Base-by-base conservation (phyloP, 2,113 vertebrate species). In the Anarrhichthys ocellatus region DNA sequence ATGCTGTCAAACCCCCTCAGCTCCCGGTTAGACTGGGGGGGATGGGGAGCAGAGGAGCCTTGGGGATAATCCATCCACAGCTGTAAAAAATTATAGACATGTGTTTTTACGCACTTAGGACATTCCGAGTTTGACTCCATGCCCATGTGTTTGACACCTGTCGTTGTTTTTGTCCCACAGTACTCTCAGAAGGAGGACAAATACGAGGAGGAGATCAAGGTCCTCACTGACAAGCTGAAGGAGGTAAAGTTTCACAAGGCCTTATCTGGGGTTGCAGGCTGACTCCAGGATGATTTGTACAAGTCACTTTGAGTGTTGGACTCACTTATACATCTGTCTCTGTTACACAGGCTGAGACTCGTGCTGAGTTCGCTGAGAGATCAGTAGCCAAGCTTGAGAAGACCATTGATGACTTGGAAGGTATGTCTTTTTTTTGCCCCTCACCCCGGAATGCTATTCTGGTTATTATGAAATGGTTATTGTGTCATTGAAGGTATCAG, bases 161-260 rank as follows among this genome's bases (percentile, higher is more conserved):
- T 61, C 5, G 1, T 54, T 74, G 80, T 77, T 93, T 92, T 95
- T 80, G 92, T 71, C 87, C 95, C 94, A 88, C 96, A 99, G 98
- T 99, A 99, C 95, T 99, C 98, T 0, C 97, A 98, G 95, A 99
- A 99, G 90, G 98, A 99, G 92, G 98, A 99, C 95, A 99, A 99
- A 87, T 99, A 98, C 44, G 98, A 99, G 92, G 98, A 99, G 87
- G 98, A 99, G 94, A 99, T 99, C 94, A 99, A 99, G 95, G 96
- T 99, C 88, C 96, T 99, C 82, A 97, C 97, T 82, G 98, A 99
- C 96, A 99, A 99, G 94, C 96, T 99, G 96, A 99, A 99, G 95
- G 98, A 99, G 98, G 98, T 96, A 96, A 59, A 95, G 91, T 90
- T 82, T 86, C 81, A 81, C 50, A 4, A 20, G 22, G 2, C 48